These are phyloP conservation scores for Osmoderma eremita DNA, from an alignment of 2,888 invertebrate genomes.

Conservation along the genomic window DNA sequence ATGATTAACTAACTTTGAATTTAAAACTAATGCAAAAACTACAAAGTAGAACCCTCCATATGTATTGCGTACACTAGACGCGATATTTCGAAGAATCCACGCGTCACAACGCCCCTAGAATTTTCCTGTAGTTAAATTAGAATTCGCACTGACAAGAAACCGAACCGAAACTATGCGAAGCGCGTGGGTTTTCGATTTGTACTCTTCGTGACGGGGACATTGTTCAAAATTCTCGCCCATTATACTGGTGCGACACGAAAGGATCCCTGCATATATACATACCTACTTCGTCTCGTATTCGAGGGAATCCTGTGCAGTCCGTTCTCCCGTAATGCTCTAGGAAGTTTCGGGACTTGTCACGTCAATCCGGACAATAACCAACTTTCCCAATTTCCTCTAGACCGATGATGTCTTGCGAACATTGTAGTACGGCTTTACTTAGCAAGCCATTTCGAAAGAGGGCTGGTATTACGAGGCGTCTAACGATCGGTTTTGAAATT, in stretches of 20 bases:
- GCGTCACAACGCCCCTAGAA: background rate
- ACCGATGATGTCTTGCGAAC: conserved; percentile 40
- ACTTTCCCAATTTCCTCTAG: conserved; percentile 43
- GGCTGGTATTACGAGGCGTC: conserved; percentile 7
- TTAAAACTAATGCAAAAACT: conserved; percentile 3
- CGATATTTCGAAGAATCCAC: background rate
- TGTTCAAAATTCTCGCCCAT: conserved; percentile 5
- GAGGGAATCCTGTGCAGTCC: conserved; percentile 11
- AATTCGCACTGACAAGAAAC: conserved; percentile 6
- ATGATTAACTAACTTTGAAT: background rate
- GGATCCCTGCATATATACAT: conserved; percentile 22
- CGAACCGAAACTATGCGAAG: conserved; percentile 11
- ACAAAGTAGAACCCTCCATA: background rate
- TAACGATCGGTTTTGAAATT: conserved; percentile 6
- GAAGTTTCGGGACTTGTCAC: conserved; percentile 42
- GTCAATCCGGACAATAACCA: conserved; percentile 43
- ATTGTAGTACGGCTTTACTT: conserved; percentile 34
- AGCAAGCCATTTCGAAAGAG: conserved; percentile 29
- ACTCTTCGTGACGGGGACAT: background rate
- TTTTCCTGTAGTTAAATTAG: conserved; percentile 9
- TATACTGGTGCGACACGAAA: background rate
- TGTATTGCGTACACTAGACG: background rate
- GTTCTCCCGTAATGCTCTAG: conserved; percentile 31
- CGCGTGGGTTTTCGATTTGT: background rate
- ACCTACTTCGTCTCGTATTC: background rate